Evolutionary conservation across 2,113 vertebrate genomes (phyloP).

Genomic region (Scopus umbretta): DNA sequence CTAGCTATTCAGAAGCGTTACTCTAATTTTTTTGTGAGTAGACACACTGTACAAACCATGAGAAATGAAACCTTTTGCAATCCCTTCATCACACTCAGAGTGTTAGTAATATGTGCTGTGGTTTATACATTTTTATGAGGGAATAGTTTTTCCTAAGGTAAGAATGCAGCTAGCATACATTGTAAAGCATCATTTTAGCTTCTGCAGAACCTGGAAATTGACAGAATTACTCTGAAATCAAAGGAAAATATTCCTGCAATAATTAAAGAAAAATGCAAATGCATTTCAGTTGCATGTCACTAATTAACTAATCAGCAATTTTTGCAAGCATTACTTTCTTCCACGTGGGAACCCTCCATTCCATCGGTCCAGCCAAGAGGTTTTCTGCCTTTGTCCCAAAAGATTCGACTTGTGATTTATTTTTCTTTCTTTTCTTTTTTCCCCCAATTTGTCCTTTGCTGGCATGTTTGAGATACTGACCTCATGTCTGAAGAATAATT

Average conservation of each 20-base stretch:
- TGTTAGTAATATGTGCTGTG: neutral
- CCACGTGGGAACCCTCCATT: neutral
- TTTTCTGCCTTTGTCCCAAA: conserved; percentile 64
- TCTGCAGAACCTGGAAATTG: neutral
- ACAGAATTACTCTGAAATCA: neutral
- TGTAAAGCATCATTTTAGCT: neutral
- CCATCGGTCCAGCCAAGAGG: neutral
- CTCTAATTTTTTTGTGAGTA: neutral
- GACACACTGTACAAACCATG: neutral
- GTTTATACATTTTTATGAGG: neutral
- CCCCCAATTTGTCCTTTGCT: neutral
- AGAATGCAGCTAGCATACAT: neutral
- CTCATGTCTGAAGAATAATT: neutral
- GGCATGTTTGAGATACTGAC: conserved; percentile 13
- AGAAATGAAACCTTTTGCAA: neutral
- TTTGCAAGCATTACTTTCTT: neutral
- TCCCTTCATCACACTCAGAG: neutral
- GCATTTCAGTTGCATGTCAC: neutral
- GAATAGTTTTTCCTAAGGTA: neutral
- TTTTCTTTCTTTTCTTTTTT: neutral
- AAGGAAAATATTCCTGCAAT: neutral
- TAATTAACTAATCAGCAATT: conserved; percentile 11
- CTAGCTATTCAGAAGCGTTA: neutral
- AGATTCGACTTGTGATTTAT: neutral
- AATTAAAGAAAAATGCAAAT: neutral